Evolutionary conservation across 2,888 invertebrate species (phyloP), one percentile per base, ranked within the genome.

Genomic region (Sinopyrophorus schimmeli): DNA sequence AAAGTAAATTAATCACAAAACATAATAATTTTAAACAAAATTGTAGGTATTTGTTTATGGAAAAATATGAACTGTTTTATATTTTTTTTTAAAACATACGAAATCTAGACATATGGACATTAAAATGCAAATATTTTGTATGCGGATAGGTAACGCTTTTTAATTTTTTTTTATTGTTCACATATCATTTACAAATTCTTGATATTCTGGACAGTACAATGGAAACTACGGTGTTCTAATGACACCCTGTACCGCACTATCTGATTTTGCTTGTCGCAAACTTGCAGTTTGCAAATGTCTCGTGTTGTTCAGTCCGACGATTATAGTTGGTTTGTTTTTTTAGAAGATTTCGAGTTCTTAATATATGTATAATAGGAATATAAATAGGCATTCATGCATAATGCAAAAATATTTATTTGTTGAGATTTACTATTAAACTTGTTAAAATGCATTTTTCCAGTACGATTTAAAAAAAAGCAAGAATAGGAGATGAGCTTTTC

Each of bases 201-300:
- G 69, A 70, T 69, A 64, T 61, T 58, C 61, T 59, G 62, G 72
- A 72, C 71, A 72, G 70, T 59, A 72, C 72, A 72, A 72, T 72
- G 71, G 70, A 60, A 62, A 62, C 63, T 55, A 64, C 69, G 66
- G 68, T 72, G 72, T 72, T 70, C 67, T 65, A 68, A 68, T 69
- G 69, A 71, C 72, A 72, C 71, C 70, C 69, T 64, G 66, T 65
- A 63, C 58, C 63, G 60, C 61, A 63, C 58, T 70, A 71, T 71
- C 70, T 69, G 71, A 70, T 70, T 64, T 65, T 62, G 64, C 67
- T 65, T 68, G 68, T 69, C 68, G 65, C 63, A 66, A 70, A 68
- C 62, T n/a, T 63, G 63, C 63, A 61, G 62, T 65, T 64, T 58
- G 49, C 59, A 59, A 60, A 62, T 60, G 58, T 65, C 62, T 60